Evolutionary conservation across 2,797 vertebrate genomes (phyloP), one percentile per base, ranked within the genome.

Genomic region (Bryconaethiops microstoma): DNA sequence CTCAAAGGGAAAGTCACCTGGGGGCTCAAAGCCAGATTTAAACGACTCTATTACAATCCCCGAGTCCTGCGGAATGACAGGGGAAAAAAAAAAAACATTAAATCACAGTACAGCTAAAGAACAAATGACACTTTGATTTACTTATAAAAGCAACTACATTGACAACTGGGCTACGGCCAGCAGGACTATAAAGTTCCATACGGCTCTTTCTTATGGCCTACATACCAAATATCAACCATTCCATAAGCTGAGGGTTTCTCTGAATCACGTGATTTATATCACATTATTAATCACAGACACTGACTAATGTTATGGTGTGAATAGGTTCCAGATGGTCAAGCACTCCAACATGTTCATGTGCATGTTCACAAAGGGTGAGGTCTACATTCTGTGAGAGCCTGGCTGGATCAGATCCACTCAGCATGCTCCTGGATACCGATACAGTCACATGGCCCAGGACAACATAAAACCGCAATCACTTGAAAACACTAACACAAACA

Each of bases 11-110:
- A 96, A 98, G 87, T 99, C 98, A 74, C 92, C 94, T 1, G 97
- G 97, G 80, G 97, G 97, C 55, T 97, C 96, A 79, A 99, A 99
- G 45, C 98, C 98, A 0, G 98, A 99, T 87, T 99, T 99, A 85
- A 99, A 99, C 23, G 97, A 98, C 88, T 99, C 98, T 87, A 99
- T 95, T 42, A 99, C 97, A 50, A 98, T 96, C 42, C 84, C 83
- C 1, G 97, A 97, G 87, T 99, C 98, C 98, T 99, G 91, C 57
- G 85, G 42, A 42, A 7, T 6, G 40, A 73, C 0, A 80, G 25
- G 6, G 65, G 21, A 69, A 39, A 55, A 60, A 76, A 50, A 12
- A 29, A 5, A n/a, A 21, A 29, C 23, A 85, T 12, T 45, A 25
- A 35, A 35, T 9, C 50, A 42, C 8, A 40, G 17, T 2, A 67